Evolutionary conservation across 2,113 vertebrate genomes (phyloP), one percentile per base, ranked within the genome.

Genomic region (Verasper variegatus): DNA sequence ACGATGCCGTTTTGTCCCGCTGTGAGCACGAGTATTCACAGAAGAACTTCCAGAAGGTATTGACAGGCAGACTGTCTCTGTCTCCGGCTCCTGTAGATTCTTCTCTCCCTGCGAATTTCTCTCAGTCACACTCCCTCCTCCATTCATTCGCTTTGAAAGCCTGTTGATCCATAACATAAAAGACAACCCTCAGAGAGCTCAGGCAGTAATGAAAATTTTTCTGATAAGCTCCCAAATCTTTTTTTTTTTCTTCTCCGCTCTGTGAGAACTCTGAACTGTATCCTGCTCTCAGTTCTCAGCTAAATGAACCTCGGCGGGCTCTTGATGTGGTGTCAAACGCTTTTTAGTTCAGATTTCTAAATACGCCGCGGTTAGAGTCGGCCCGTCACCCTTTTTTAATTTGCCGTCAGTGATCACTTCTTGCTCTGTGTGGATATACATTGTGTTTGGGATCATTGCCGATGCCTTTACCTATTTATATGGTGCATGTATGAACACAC

Each of bases 131-230:
- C 59, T 83, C 20, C 51, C 59, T 76, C 71, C 56, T 63, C 71
- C 71, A 21, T 77, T 85, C 64, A 80, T 86, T 83, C 83, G 67
- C 63, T 81, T 64, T 75, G 71, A 88, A 79, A 71, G 82, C 74
- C 71, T 91, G 87, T 86, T 85, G 86, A 89, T 89, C 80, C 71
- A 69, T 78, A 76, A 89, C 73, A 88, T 91, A 84, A 84, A 88
- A 84, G 84, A 81, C 78, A 82, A 76, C 67, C 82, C 80, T 79
- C 82, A 73, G 82, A 75, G 76, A 88, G 80, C 80, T 83, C 71
- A 72, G 67, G 58, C 80, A 74, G 75, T 78, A 81, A 89, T 82
- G 80, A 74, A 84, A 85, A 59, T 21, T 0, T 40, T 52, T 40
- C 52, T 56, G 73, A 84, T 78, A 83, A 82, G 75, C 67, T 85